Conservation (phyloP, 2,113 vertebrate genomes). For the Microcebus jonahi region DNA sequence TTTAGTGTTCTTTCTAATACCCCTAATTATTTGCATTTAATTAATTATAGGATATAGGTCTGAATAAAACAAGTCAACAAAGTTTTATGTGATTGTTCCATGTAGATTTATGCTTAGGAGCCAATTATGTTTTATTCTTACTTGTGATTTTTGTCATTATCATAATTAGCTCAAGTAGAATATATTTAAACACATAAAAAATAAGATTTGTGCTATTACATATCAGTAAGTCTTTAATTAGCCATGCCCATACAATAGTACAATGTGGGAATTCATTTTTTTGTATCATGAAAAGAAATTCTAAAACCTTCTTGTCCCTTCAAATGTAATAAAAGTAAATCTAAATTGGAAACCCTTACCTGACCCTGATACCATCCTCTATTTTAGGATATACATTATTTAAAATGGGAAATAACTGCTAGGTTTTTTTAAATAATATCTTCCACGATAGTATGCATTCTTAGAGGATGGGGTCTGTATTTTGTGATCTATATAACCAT, state of each 20-base stretch:
- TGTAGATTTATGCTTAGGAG: background rate
- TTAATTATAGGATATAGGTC: background rate
- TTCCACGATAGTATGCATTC: background rate
- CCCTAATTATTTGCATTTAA: background rate
- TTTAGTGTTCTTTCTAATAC: background rate
- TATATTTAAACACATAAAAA: slow-evolving; percentile 9
- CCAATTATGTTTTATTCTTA: background rate
- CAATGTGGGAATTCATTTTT: background rate
- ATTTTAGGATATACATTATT: background rate
- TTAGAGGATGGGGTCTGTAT: background rate
- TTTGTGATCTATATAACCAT: background rate
- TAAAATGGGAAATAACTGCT: background rate
- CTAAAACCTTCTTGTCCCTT: background rate
- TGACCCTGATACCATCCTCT: background rate
- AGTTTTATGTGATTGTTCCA: background rate
- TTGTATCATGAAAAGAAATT: background rate
- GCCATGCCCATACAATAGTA: background rate
- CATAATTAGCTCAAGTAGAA: slow-evolving; percentile 16
- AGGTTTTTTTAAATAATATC: background rate
- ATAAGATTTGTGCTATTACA: background rate
- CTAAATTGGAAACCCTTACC: background rate
- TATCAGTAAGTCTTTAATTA: background rate
- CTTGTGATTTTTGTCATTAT: background rate
- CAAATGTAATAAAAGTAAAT: background rate
- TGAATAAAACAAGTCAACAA: background rate